Percentiles rank a stretch among this genome's conserved stretches.
phyloP scores from a whole-genome alignment of 2,888 invertebrate species.

The Diadromus collaris region DNA sequence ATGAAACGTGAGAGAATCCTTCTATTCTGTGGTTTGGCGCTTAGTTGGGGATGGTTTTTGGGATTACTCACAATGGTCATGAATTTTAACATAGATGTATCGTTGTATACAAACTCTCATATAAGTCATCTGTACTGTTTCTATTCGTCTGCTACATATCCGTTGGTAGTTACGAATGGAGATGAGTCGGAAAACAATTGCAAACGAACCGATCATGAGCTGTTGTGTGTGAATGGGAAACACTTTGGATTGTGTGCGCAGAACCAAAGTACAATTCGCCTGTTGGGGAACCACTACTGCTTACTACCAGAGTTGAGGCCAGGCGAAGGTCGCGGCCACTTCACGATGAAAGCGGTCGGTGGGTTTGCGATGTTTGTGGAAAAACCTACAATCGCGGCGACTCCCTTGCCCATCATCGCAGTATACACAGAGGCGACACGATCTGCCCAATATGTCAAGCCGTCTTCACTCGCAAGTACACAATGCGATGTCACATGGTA shows the following conservation, averaged over 20 bases:
- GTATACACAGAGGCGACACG: slow-evolving; percentile 80
- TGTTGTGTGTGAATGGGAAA: slow-evolving; percentile 76
- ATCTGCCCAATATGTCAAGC: slow-evolving; percentile 79
- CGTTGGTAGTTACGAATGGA: slow-evolving; percentile 50
- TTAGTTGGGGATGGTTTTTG: slow-evolving; percentile 72
- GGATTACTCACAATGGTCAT: slow-evolving; percentile 66
- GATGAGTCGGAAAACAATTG: slow-evolving; percentile 37
- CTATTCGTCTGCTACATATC: slow-evolving; percentile 42
- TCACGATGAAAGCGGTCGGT: slow-evolving; percentile 77
- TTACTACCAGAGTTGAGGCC: slow-evolving; percentile 62
- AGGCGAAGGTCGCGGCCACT: slow-evolving; percentile 77
- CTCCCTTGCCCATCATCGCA: slow-evolving; percentile 79
- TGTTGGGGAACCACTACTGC: slow-evolving; percentile 72
- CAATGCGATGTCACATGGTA: slow-evolving; percentile 79
- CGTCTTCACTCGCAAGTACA: slow-evolving; percentile 79
- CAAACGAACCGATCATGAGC: slow-evolving; percentile 65
- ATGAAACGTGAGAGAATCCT: slow-evolving; percentile 46
- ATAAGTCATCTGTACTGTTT: slow-evolving; percentile 23
- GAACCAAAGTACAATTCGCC: slow-evolving; percentile 75
- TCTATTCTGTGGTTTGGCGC: slow-evolving; percentile 71
- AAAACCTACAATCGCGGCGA: slow-evolving; percentile 79
- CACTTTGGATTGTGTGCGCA: slow-evolving; percentile 80
- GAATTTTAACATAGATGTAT: slow-evolving; percentile 61
- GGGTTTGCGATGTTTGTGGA: slow-evolving; percentile 80
- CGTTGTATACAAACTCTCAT: slow-evolving; percentile 30